These are phyloP conservation scores for Thunnus maccoyii DNA, from an alignment of 2,113 vertebrate species.

Conservation along the genomic window DNA sequence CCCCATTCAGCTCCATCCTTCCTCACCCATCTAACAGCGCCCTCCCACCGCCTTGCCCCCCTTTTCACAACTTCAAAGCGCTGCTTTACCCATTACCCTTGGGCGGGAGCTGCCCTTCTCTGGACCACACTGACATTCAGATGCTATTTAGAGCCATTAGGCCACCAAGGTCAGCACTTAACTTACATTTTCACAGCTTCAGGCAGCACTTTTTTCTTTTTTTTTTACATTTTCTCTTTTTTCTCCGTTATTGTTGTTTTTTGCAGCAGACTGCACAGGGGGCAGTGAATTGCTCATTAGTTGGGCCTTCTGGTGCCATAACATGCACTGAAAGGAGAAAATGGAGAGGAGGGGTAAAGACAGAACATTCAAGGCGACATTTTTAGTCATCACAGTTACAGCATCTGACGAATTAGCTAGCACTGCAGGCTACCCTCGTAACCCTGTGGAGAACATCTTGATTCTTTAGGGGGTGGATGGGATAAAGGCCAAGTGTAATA, in stretches of 20 bases:
- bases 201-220: slow-evolving; percentile 39
- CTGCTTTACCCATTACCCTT: slow-evolving; percentile 61
- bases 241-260: slow-evolving; percentile 46
- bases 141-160: slow-evolving; percentile 78
- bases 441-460: slow-evolving; percentile 49
- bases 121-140: slow-evolving; percentile 68
- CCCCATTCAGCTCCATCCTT: slow-evolving; percentile 28
- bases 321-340: slow-evolving; percentile 13
- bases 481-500: slow-evolving; percentile 45
- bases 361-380: slow-evolving; percentile 50
- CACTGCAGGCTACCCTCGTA: slow-evolving; percentile 24
- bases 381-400: slow-evolving; percentile 54
- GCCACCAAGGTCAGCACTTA: slow-evolving; percentile 78
- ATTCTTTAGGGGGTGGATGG: slow-evolving; percentile 37
- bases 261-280: slow-evolving; percentile 40
- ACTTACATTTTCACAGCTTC: slow-evolving; percentile 75
- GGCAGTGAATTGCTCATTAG: slow-evolving; percentile 57
- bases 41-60: slow-evolving; percentile 14
- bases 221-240: not conserved
- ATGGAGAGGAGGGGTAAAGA: not conserved
- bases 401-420: slow-evolving; percentile 59
- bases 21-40: slow-evolving; percentile 49
- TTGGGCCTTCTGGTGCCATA: slow-evolving; percentile 34
- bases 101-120: slow-evolving; percentile 68
- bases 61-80: slow-evolving; percentile 64